A percentile compares a stretch with the other conserved stretches of the same genome.
phyloP scores from a whole-genome alignment of 2,888 invertebrate genomes.

The Melanophora roralis region DNA sequence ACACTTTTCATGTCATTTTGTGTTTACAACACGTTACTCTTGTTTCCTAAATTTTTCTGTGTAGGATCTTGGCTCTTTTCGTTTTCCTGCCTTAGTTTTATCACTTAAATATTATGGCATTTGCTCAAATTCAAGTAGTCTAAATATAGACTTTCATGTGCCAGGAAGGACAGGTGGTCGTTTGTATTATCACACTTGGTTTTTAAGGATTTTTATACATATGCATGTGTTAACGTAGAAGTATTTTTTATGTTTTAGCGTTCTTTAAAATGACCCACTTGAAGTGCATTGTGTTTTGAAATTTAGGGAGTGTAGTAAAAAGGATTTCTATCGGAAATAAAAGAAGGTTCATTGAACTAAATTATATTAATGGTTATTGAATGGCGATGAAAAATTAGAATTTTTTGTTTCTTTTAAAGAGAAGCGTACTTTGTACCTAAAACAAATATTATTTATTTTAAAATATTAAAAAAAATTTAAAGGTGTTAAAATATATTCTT shows the following conservation, averaged over 20 bases:
- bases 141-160: slow-evolving; percentile 59
- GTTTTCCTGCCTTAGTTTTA: slow-evolving; percentile 25
- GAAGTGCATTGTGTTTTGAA: not conserved
- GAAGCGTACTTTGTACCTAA: not conserved
- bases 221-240: not conserved
- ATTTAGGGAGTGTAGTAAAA: slow-evolving; percentile 20
- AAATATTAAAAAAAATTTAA: too few relatives aligned
- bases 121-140: slow-evolving; percentile 50
- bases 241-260: not conserved
- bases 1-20: slow-evolving; percentile 55
- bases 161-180: slow-evolving; percentile 54
- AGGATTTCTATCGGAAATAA: slow-evolving; percentile 1
- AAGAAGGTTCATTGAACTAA: slow-evolving; percentile 40
- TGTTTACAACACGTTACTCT: slow-evolving; percentile 44
- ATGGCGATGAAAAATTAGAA: too few relatives aligned
- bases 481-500: too few relatives aligned
- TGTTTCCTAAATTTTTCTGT: not conserved
- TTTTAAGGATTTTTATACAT: slow-evolving; percentile 29
- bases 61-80: slow-evolving; percentile 37
- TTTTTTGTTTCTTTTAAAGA: too few relatives aligned
- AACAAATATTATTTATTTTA: too few relatives aligned
- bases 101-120: slow-evolving; percentile 31
- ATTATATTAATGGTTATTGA: not conserved
- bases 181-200: slow-evolving; percentile 1
- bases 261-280: slow-evolving; percentile 7